Evolutionary conservation across 2,113 vertebrate species (phyloP).

Genomic region (Carassius carassius): DNA sequence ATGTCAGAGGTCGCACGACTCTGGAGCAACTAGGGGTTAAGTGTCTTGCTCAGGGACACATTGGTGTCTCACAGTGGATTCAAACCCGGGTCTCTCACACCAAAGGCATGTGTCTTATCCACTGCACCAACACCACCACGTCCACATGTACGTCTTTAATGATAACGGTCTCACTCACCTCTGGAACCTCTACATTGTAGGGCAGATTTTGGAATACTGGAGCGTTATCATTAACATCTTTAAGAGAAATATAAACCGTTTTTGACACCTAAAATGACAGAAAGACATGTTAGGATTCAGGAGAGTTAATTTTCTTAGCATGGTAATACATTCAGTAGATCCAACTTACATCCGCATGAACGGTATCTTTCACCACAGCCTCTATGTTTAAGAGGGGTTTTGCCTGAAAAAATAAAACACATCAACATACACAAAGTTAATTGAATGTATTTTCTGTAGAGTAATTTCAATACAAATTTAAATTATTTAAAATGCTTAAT

Average conservation of each 20-base stretch:
- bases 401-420: background rate
- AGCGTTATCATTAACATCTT: constrained; percentile 79
- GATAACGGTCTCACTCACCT: constrained; percentile 71
- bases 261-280: constrained; percentile 54
- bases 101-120: no score
- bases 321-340: background rate
- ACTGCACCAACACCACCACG: no score
- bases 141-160: background rate
- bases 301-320: background rate
- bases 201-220: constrained; percentile 70
- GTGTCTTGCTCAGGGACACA: no score
- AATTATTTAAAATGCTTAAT: background rate
- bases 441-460: background rate
- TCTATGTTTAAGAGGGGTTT: background rate
- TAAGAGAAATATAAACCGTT: constrained; percentile 15
- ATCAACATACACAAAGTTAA: background rate
- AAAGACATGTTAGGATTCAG: background rate
- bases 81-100: no score
- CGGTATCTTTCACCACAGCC: constrained; percentile 6
- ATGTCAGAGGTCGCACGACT: no score
- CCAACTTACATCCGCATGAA: constrained; percentile 31
- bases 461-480: background rate
- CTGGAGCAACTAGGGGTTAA: no score
- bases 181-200: constrained; percentile 65
- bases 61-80: no score